These are phyloP conservation scores for Thinocorus orbignyianus DNA, from an alignment of 2,113 vertebrate species.

Conservation along the genomic window DNA sequence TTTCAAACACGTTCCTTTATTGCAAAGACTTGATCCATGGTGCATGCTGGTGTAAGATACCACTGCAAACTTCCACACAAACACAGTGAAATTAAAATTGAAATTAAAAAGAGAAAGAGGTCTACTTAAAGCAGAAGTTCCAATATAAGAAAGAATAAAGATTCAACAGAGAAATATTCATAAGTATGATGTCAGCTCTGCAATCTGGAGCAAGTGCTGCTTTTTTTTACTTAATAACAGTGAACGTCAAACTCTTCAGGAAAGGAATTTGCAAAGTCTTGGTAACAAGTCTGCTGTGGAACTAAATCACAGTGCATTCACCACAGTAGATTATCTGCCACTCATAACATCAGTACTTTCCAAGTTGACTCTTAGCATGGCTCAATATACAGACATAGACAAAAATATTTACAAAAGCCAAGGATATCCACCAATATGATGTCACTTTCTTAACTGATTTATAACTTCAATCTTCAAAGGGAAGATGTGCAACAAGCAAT, in stretches of 20 bases:
- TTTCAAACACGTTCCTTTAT: not conserved
- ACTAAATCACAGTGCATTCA: not conserved
- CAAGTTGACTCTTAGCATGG: not conserved
- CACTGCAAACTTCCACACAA: constrained; percentile 16
- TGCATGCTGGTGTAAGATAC: not conserved
- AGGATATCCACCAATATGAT: not conserved
- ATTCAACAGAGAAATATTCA: constrained; percentile 8
- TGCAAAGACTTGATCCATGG: not conserved
- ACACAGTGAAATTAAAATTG: constrained; percentile 10
- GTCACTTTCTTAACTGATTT: not conserved
- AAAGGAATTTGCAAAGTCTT: constrained; percentile 47
- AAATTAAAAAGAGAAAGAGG: constrained; percentile 3
- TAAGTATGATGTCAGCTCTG: not conserved
- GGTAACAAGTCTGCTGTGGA: constrained; percentile 17
- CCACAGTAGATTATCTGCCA: constrained; percentile 27
- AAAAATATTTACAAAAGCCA: constrained; percentile 41
- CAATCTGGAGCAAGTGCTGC: constrained; percentile 5
- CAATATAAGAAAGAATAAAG: constrained; percentile 5
- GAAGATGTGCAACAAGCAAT: not conserved
- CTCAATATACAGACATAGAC: not conserved
- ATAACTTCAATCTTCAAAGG: not conserved
- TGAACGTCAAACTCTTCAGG: constrained; percentile 39
- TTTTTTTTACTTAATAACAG: constrained; percentile 50
- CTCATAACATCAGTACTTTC: not conserved
- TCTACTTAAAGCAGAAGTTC: not conserved